These are phyloP conservation scores for Abramis brama DNA, from an alignment of 2,113 vertebrate species.

Conservation along the genomic window DNA sequence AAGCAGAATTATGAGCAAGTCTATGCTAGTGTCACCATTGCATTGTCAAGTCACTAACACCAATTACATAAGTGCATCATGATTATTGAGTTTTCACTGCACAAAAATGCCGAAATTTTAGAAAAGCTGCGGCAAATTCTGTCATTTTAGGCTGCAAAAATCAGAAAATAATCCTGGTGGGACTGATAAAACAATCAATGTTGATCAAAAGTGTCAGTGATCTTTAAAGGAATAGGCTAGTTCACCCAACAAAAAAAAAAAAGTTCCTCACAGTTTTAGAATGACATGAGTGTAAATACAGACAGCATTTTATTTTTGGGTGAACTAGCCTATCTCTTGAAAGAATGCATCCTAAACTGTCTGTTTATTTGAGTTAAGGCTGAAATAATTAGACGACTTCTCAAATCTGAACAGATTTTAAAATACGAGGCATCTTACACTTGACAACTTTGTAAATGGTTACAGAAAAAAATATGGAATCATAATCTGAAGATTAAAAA, in stretches of 20 bases:
- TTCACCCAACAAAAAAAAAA: background rate
- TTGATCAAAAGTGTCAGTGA: background rate
- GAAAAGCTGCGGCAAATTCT: too few species aligned
- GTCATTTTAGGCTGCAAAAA: too few species aligned
- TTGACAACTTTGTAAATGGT: background rate
- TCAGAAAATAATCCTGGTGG: too few species aligned
- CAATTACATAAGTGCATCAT: background rate
- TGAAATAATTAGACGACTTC: background rate
- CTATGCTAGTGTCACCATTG: too few species aligned
- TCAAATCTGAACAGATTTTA: background rate
- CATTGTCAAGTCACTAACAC: too few species aligned
- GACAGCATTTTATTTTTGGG: background rate
- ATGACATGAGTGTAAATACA: background rate
- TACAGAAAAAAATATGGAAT: background rate
- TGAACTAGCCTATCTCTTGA: background rate
- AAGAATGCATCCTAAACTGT: background rate
- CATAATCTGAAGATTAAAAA: background rate
- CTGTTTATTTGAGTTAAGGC: background rate
- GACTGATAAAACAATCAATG: too few species aligned
- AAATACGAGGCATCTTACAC: background rate
- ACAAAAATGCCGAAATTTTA: too few species aligned
- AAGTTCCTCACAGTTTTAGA: background rate
- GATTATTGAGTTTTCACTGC: background rate
- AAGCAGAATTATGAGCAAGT: too few species aligned
- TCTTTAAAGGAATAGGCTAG: constrained; percentile 10